Base-by-base conservation (phyloP, 1,140 invertebrate species). In the Penaeus vannamei region DNA sequence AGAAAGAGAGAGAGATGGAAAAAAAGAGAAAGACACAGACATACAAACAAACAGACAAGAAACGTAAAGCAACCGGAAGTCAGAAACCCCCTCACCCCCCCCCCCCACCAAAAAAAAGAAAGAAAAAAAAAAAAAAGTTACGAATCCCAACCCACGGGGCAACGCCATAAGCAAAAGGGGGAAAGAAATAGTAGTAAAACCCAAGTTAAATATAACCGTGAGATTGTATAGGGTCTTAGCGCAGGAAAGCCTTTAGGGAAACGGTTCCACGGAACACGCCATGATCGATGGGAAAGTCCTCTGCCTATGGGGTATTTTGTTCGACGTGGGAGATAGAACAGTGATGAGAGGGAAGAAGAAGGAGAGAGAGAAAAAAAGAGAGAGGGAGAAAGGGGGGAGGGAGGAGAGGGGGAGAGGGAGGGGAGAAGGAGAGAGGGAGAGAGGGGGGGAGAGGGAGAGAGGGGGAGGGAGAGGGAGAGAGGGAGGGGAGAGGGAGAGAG, bases 1-100 rank as follows among this genome's bases (percentile, higher is more conserved):
- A 72, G 69, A 72, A n/a, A 72, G n/a, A 72, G 69, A 72, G 69
- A 72, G 69, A 72, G 69, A 72, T 20, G 26, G 69, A 72, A n/a
- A 72, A n/a, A 72, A 10, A n/a, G 69, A 77, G 26, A 14, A 14
- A 77, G 26, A 32, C 5, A n/a, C 8, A 77, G 26, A 77, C 5
- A 32, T 7, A 77, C 12, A 77, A 14, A 32, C 1, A 77, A n/a
- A 32, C 3, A 77, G 76, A 4, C 12, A 32, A 14, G 29, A 14
- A 77, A n/a, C 3, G 76, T 5, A 77, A 7, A 77, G 76, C 1
- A 29, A 42, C 8, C 14, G 14, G 14, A n/a, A 32, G 42, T 20
- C 3, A 77, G 76, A 32, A n/a, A 77, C n/a, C n/a, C n/a, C n/a
- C n/a, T n/a, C n/a, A n/a, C 12, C 2, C 53, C 0, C 53, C 17